Evolutionary conservation across 1,140 invertebrate species (phyloP).

Genomic region (Eumeta japonica): DNA sequence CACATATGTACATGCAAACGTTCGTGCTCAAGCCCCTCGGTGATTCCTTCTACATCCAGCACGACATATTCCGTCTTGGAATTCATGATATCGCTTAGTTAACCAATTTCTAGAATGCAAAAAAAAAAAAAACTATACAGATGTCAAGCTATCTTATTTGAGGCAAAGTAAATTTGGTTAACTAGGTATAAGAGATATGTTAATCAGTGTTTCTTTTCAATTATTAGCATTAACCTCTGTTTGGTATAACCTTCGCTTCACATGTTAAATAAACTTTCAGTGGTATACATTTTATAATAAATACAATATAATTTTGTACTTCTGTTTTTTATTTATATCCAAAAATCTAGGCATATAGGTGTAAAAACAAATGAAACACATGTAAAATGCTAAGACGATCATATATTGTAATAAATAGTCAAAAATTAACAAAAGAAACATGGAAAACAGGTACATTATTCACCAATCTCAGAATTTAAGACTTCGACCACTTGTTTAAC

Average conservation of each 20-base stretch:
- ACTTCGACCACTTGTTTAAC: conserved; percentile 41
- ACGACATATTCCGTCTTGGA: conserved; percentile 89
- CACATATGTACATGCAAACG: conserved; percentile 85
- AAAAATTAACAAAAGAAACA: conserved; percentile 56
- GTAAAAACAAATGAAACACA: conserved; percentile 23
- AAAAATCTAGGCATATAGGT: conserved; percentile 1
- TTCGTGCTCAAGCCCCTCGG: conserved; percentile 86
- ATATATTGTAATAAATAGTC: conserved; percentile 57
- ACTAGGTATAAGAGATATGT: conserved; percentile 42
- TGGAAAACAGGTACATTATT: conserved; percentile 53
- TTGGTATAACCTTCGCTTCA: conserved; percentile 30
- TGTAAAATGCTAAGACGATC: conserved; percentile 50
- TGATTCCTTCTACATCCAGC: conserved; percentile 84
- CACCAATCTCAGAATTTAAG: conserved; percentile 52
- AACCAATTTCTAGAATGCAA: conserved; percentile 9
- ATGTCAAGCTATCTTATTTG: conserved; percentile 14
- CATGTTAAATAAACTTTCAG: conserved; percentile 26
- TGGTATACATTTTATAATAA: conserved; percentile 55
- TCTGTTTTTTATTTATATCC: conserved; percentile 1
- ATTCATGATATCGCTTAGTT: conserved; percentile 79
- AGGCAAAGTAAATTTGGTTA: conserved; percentile 40
- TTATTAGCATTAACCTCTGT: conserved; percentile 6
- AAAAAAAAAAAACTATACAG: not conserved
- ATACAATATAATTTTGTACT: conserved; percentile 39
- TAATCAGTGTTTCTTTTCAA: conserved; percentile 24